phyloP scores from a whole-genome alignment of 2,113 vertebrate species.

The Periophthalmodon schlosseri region DNA sequence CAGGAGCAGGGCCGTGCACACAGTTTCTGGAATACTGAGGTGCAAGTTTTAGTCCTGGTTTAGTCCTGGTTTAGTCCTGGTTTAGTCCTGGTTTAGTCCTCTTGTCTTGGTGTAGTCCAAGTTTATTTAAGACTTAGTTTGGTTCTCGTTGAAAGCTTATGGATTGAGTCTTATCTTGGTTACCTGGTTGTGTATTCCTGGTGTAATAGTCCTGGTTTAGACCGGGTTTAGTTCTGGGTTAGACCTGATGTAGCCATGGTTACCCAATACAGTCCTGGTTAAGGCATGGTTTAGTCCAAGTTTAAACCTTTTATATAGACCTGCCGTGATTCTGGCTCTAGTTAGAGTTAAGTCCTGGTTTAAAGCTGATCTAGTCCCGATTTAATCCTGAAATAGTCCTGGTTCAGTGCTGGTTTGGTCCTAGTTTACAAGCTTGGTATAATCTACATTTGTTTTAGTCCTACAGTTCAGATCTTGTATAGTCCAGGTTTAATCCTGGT shows the following conservation, averaged over 20 bases:
- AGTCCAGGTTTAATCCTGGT: not conserved
- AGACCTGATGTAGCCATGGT: not conserved
- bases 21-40: not conserved
- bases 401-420: not conserved
- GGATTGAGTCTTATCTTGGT: too few relatives aligned
- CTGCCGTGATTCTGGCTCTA: too few relatives aligned
- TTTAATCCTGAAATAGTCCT: too few relatives aligned
- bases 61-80: not conserved
- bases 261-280: not conserved
- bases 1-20: not conserved
- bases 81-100: too few relatives aligned
- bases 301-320: not conserved
- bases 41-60: not conserved
- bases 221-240: not conserved
- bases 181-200: too few relatives aligned
- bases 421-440: not conserved
- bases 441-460: not conserved
- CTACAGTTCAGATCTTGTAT: not conserved
- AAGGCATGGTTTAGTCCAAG: not conserved
- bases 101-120: too few relatives aligned
- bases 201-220: too few relatives aligned
- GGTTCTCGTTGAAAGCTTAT: too few relatives aligned
- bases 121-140: too few relatives aligned
- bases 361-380: too few relatives aligned
- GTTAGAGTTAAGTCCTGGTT: too few relatives aligned